Base-by-base conservation (phyloP, 2,888 invertebrate genomes). In the Sinotaia quadrata region DNA sequence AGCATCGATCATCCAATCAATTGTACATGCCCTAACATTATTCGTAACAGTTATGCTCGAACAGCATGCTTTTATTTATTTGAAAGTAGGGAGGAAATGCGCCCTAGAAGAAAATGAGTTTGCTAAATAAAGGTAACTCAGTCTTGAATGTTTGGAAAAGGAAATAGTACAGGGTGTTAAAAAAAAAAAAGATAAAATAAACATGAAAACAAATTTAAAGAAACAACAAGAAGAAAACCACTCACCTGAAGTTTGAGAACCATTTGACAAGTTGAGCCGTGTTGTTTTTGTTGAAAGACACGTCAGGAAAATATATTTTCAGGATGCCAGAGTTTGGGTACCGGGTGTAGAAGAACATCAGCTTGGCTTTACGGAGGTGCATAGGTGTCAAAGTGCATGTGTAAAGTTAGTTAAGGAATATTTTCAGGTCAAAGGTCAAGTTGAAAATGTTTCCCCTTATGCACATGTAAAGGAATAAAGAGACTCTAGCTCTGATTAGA, bases 291-390 rank as follows among this genome's bases (percentile, higher is more conserved):
- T 99, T 99, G 92, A 99, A 99, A 90, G 97, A 97, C 91, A 99
- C 98, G 91, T 99, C 99, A 51, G 98, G 98, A 92, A 99, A 99
- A 92, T 97, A 99, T 93, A 97, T 96, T 92, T 99, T 99, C 89
- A 99, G 94, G 82, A 98, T 95, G 86, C 97, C 95, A 75, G 98
- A 98, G 90, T 96, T 97, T 74, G 99, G 99, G 90, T 99, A 99
- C 85, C 99, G 93, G 85, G 97, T 97, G 95, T 97, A 99, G 94
- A 99, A 99, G 94, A 99, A 99, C 99, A 99, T 99, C 91, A 99
- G 92, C 92, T 99, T 99, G 79, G 99, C 99, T 91, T 99, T 99
- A 89, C 99, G 93, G 87, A 99, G 94, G 91, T 99, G 99, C 96
- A 98, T 97, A 88, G 98, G 98, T 84, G 98, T 98, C 91, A 99